phyloP scores from a whole-genome alignment of 2,113 vertebrate genomes.

The Dipodomys merriami region DNA sequence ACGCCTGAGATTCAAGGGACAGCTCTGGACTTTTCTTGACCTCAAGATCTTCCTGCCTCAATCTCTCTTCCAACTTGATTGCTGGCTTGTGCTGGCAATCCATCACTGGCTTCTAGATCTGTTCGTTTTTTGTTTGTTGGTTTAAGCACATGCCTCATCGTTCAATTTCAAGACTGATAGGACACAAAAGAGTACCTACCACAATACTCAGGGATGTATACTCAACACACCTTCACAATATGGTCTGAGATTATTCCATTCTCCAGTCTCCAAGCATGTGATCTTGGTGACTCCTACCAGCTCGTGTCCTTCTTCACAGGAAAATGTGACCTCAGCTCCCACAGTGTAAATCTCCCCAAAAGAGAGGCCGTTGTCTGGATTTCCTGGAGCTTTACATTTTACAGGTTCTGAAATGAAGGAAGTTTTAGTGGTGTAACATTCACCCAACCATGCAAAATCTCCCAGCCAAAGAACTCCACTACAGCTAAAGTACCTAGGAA shows the following conservation, averaged over 20 bases:
- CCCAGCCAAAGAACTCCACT: not conserved
- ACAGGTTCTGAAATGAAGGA: constrained; percentile 90
- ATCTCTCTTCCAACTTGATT: too few relatives aligned
- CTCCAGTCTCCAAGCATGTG: constrained; percentile 90
- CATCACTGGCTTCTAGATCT: not conserved
- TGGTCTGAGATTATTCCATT: constrained; percentile 88
- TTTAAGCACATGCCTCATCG: not conserved
- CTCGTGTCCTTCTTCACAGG: constrained; percentile 90
- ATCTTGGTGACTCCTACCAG: constrained; percentile 87
- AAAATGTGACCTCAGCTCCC: constrained; percentile 90
- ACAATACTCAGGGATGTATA: not conserved
- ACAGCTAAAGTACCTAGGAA: not conserved
- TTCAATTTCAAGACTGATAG: constrained; percentile 47
- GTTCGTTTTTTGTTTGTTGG: not conserved
- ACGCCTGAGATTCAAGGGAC: not conserved
- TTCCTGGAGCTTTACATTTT: constrained; percentile 90
- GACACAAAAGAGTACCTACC: not conserved
- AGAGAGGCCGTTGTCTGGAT: constrained; percentile 90
- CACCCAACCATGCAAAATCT: not conserved
- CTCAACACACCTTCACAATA: constrained; percentile 91
- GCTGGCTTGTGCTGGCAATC: too few relatives aligned
- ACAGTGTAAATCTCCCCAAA: constrained; percentile 88
- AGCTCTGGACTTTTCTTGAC: not conserved
- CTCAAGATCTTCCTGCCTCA: too few relatives aligned
- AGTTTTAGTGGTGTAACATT: constrained; percentile 37